Conservation (phyloP, 1,140 invertebrate genomes). For the Theocolax elegans region DNA sequence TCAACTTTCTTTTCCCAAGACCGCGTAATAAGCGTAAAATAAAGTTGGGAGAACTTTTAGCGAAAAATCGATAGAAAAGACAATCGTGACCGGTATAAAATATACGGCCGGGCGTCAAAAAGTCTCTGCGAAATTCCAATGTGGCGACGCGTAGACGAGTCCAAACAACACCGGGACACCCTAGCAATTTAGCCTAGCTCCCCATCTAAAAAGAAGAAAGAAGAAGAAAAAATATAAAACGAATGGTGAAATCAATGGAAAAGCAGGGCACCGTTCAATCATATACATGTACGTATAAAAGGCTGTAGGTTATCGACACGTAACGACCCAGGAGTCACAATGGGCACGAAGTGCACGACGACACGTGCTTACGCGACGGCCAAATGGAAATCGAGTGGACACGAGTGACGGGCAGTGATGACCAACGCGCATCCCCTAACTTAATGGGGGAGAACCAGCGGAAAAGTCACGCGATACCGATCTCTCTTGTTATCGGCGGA, state of each 20-base stretch:
- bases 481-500: background rate
- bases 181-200: background rate
- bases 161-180: background rate
- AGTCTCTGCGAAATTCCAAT: background rate
- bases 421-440: background rate
- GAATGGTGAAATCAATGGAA: too few species aligned
- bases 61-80: too few species aligned
- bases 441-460: background rate
- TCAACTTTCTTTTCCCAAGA: too few species aligned
- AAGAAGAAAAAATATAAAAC: background rate
- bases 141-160: slow-evolving; percentile 11
- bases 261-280: too few species aligned
- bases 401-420: background rate
- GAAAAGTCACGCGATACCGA: background rate
- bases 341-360: slow-evolving; percentile 54
- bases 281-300: too few species aligned
- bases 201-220: background rate
- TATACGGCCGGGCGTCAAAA: background rate
- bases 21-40: too few species aligned
- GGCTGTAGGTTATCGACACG: slow-evolving; percentile 48
- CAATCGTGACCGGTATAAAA: too few species aligned
- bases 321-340: slow-evolving; percentile 50
- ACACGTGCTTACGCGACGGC: slow-evolving; percentile 50
- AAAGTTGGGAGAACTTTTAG: too few species aligned
- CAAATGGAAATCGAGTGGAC: slow-evolving; percentile 34